Evolutionary conservation across 2,113 vertebrate species (phyloP), one percentile per base, ranked within the genome.

Genomic region (Chrysochloris asiatica): DNA sequence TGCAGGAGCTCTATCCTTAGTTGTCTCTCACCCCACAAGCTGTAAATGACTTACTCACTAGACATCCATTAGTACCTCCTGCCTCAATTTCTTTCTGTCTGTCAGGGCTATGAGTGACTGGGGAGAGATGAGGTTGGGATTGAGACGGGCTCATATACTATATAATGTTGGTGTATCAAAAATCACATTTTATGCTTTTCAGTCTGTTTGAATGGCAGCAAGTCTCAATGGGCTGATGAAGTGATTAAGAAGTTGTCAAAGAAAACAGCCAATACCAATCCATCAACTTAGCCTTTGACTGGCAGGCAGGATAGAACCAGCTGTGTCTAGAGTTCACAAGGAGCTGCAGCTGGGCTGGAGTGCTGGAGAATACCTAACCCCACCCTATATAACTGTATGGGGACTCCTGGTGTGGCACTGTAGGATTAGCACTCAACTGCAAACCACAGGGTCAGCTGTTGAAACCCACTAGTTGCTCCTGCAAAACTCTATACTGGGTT

Each of bases 191-290:
- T 28, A n/a, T 47, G 26, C 28, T 33, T 38, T 91, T 17, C 7
- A 22, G 6, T 61, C 9, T 87, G 21, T 22, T 91, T 89, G 48
- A 84, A 28, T 85, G 69, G 33, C 50, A 83, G 24, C 8, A 30
- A 92, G 41, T 5, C 30, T 90, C 22, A 59, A 33, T 22, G 7
- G 12, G 26, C 17, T 93, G 52, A 95, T 67, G 36, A 83, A 83
- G 12, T 88, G 41, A 90, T 86, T 28, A 91, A 87, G 43, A 76
- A 28, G 16, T 80, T 94, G 22, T 92, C 30, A 90, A 78, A 85
- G 45, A 83, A n/a, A 91, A 82, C 0, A 87, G 11, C 21, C 28
- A 91, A 13, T 85, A 78, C 21, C 47, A 82, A n/a, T 88, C 33
- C 56, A 77, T 94, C 88, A 94, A 12, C 22, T 45, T 17, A 79